Conservation (phyloP, 2,113 vertebrate species). For the Tragelaphus imberbis region DNA sequence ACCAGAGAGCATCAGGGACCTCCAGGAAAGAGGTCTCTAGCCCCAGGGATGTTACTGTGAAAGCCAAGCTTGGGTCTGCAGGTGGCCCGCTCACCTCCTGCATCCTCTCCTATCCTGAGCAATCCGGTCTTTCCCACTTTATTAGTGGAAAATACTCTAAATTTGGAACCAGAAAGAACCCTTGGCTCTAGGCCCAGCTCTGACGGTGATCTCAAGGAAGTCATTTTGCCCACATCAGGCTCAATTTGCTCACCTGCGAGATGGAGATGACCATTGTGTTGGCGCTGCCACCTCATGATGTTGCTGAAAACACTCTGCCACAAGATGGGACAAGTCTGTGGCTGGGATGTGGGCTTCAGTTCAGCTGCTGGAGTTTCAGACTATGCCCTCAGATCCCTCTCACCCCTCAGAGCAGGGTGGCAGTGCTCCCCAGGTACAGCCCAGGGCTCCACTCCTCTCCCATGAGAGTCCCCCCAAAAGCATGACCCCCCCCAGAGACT, state of each 20-base stretch:
- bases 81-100: not conserved
- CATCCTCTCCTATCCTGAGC: not conserved
- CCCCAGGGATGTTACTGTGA: not conserved
- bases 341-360: not conserved
- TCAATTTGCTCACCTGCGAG: not conserved
- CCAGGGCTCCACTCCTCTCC: not conserved
- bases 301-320: not conserved
- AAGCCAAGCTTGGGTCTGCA: not conserved
- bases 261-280: not conserved
- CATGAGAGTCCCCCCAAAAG: not conserved
- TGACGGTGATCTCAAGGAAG: not conserved
- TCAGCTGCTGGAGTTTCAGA: not conserved
- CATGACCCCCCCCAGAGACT: not conserved
- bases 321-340: not conserved
- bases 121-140: not conserved
- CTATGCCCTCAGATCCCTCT: not conserved
- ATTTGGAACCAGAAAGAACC: not conserved
- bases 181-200: not conserved
- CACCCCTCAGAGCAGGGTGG: not conserved
- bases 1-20: not conserved
- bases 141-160: not conserved
- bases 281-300: not conserved
- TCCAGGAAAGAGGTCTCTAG: not conserved
- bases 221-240: not conserved
- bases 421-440: fast-evolving